Evolutionary conservation across 1,140 invertebrate genomes (phyloP), one percentile per base, ranked within the genome.

Genomic region (Archivesica marissinica): DNA sequence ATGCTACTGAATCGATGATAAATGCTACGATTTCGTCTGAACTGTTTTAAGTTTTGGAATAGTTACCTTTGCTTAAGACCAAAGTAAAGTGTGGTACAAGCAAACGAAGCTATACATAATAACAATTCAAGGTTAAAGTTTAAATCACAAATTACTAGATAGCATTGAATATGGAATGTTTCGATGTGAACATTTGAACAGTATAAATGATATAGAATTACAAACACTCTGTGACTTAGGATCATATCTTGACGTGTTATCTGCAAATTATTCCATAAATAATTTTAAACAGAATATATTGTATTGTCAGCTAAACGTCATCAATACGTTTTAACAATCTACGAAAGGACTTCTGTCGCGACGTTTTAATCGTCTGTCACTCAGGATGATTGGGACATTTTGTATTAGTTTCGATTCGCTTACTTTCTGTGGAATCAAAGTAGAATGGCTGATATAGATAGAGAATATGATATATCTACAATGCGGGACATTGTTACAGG

Each of bases 221-320:
- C 77, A 30, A 30, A 23, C 30, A 25, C 44, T 79, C 35, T 66
- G 44, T 61, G 56, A 61, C 77, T 79, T 30, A 3, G 9, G 17
- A 1, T 33, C 23, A 35, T 66, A 79, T 79, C 77, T 79, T 68
- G 77, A 61, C 77, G 30, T 64, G 23, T 30, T 30, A 79, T 79
- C 77, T 66, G 52, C 44, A 64, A 79, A 66, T 66, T 64, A 66
- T 66, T 79, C 77, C 61, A 64, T 66, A 79, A 64, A 79, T 66
- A 79, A 66, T 64, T 3, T 66, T 23, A 64, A 79, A 68, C 39
- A 35, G 77, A 79, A 66, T 66, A 79, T 66, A 23, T 79, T 50
- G 59, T 50, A 52, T 66, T 66, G 56, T 79, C 4, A 20, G 13
- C 6, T 41, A 66, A 44, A 44, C 33, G 61, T 23, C 61, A 41